Conservation (phyloP, 2,888 invertebrate species). For the Yponomeuta evonymella region DNA sequence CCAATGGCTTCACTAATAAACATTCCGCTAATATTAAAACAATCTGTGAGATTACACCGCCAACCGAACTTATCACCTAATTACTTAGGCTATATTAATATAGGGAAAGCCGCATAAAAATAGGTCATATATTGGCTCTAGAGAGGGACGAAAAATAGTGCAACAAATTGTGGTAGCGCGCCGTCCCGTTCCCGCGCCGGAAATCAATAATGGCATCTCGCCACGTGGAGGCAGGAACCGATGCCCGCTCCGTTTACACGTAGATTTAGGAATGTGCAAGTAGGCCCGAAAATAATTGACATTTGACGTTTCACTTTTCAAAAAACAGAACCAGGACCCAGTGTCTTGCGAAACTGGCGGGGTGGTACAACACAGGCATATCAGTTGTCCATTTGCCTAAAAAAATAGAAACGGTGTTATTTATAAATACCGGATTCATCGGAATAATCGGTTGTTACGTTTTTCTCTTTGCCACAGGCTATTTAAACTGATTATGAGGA, state of each 20-base stretch:
- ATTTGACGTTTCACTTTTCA: background rate
- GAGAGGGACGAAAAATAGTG: constrained; percentile 68
- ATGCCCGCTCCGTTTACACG: constrained; percentile 63
- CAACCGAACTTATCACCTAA: constrained; percentile 63
- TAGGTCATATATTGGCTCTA: constrained; percentile 74
- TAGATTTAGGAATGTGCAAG: constrained; percentile 21
- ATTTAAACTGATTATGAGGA: too few species aligned
- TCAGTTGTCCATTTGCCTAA: background rate
- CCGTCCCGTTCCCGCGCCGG: constrained; percentile 64
- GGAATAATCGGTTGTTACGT: too few species aligned
- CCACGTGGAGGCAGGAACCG: constrained; percentile 70
- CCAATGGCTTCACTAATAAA: background rate
- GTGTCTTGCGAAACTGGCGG: background rate
- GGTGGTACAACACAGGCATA: background rate
- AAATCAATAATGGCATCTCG: constrained; percentile 74
- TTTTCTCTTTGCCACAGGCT: too few species aligned
- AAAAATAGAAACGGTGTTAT: too few species aligned
- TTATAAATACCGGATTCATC: too few species aligned
- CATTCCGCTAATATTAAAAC: background rate
- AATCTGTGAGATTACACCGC: constrained; percentile 18
- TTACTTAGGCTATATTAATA: constrained; percentile 72
- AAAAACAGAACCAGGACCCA: background rate
- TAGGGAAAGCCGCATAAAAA: constrained; percentile 73
- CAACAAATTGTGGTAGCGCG: constrained; percentile 70
- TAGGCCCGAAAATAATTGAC: background rate